Base-by-base conservation (phyloP, 1,140 invertebrate genomes). In the Ylistrum balloti region DNA sequence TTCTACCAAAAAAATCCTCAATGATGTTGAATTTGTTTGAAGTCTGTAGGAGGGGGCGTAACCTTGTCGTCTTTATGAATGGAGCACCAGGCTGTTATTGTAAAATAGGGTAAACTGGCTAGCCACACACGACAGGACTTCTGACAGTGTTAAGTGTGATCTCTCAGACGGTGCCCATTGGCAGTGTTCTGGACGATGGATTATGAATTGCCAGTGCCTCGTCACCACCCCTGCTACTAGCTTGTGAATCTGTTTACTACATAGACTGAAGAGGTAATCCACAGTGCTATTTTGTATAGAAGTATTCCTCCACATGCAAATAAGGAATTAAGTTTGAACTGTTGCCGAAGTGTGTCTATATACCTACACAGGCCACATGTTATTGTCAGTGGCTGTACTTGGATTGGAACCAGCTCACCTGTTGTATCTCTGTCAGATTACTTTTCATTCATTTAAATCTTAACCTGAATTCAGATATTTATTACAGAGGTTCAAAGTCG, bases 241-340 rank as follows among this genome's bases (percentile, higher is more conserved):
- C 56, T 28, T 9, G 56, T 74, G 35, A 13, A 9, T 45, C 10
- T 45, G 10, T 17, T 5, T 74, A 74, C 9, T n/a, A 74, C 28
- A 74, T 74, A 74, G 56, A n/a, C 9, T 74, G 56, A 74, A 74
- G 56, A 28, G 56, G 56, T 74, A 74, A 74, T 74, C 56, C 56
- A 28, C 56, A 28, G 56, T 74, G 56, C 13, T 74, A 28, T 17
- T 74, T 74, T 74, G 56, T 74, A 74, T 74, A 28, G 56, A 74
- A 28, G 56, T 74, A 74, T 74, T 74, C 56, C 56, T 74, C n/a
- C 56, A 28, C 56, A 74, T 74, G 56, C n/a, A 74, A 74, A 74
- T 74, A 74, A 74, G 56, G 56, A 74, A 74, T 74, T 74, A 74
- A 74, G 56, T 74, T 74, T 74, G 56, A 74, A 74, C 56, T 74